These are phyloP conservation scores for Hafferia zeledoni DNA, from an alignment of 2,797 vertebrate species.

Conservation along the genomic window DNA sequence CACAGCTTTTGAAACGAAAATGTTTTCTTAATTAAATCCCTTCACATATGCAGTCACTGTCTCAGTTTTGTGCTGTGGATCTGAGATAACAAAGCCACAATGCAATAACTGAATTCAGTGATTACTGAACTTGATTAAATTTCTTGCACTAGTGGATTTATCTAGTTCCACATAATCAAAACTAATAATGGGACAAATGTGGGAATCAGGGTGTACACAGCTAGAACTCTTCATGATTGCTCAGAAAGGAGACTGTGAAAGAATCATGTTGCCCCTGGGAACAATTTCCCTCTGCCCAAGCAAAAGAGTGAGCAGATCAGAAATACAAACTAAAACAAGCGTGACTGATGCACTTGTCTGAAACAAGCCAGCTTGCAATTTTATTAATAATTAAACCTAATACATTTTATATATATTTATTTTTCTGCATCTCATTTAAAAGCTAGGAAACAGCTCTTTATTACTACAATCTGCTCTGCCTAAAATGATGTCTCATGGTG, in stretches of 20 bases:
- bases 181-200: background rate
- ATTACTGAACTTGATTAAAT: background rate
- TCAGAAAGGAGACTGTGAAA: background rate
- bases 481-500: background rate
- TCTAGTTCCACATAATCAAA: background rate
- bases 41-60: background rate
- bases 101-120: background rate
- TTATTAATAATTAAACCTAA: background rate
- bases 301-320: background rate
- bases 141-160: background rate
- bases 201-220: background rate
- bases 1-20: background rate
- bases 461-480: background rate
- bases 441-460: background rate
- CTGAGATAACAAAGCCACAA: background rate
- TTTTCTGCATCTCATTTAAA: background rate
- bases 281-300: background rate
- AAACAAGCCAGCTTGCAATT: slow-evolving; percentile 28
- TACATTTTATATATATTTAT: background rate
- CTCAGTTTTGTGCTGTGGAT: background rate
- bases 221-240: background rate
- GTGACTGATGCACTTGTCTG: slow-evolving; percentile 10
- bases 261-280: background rate
- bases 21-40: background rate
- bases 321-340: slow-evolving; percentile 36